These are phyloP conservation scores for Drosophila anomelani DNA, from an alignment of 2,888 invertebrate genomes.

Conservation along the genomic window DNA sequence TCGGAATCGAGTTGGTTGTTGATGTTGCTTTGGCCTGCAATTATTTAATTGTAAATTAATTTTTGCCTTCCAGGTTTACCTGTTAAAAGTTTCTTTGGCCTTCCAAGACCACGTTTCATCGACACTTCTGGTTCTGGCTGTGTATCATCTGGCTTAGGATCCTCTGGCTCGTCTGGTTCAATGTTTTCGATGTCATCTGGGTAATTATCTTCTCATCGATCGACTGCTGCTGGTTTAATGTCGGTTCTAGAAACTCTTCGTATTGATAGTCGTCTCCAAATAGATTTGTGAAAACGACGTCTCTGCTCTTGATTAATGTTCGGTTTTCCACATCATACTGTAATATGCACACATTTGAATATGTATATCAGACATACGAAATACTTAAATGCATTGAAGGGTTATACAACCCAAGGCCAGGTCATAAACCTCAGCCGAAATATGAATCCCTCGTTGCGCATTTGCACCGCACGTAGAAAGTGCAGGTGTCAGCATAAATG, in stretches of 20 bases:
- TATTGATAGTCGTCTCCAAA: neutral
- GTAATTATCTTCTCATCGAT: neutral
- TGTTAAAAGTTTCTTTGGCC: neutral
- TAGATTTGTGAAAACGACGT: neutral
- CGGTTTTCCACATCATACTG: neutral
- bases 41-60: conserved; percentile 4
- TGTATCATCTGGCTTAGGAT: neutral
- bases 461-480: too few species aligned
- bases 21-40: neutral
- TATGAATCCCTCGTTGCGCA: too few species aligned
- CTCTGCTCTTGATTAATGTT: neutral
- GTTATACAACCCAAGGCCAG: too few species aligned
- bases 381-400: too few species aligned
- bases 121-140: too few species aligned
- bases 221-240: neutral
- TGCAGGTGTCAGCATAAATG: too few species aligned
- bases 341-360: too few species aligned
- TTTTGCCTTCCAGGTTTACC: neutral
- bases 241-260: conserved; percentile 4
- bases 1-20: neutral
- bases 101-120: neutral
- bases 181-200: too few species aligned
- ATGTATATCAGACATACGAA: too few species aligned
- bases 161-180: neutral
- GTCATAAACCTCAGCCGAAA: too few species aligned